A percentile compares a stretch with the other conserved stretches of the same genome.
Conservation (phyloP, 2,888 invertebrate species). For the Metalampra italica region DNA sequence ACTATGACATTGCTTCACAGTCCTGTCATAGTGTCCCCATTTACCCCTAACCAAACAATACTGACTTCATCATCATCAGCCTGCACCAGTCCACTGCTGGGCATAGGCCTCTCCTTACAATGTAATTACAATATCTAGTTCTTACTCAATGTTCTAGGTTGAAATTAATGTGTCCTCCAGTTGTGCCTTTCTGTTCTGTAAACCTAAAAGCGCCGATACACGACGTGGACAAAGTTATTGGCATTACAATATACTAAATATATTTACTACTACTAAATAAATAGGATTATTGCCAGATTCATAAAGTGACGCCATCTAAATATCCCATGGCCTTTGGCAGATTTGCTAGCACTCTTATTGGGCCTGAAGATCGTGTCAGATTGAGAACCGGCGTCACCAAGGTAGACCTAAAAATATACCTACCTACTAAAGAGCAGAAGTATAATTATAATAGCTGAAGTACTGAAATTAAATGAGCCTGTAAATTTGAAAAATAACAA, state of each 20-base stretch:
- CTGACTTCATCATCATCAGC: too few species aligned
- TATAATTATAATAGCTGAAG: too few species aligned
- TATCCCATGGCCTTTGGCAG: conserved; percentile 91
- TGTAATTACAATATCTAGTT: not conserved
- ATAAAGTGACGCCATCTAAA: conserved; percentile 81
- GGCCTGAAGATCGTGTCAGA: conserved; percentile 81
- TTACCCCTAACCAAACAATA: too few species aligned
- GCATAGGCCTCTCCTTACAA: too few species aligned
- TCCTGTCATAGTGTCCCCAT: too few species aligned
- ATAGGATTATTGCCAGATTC: conserved; percentile 89
- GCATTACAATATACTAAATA: conserved; percentile 89
- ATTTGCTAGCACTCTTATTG: conserved; percentile 86
- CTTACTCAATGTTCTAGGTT: not conserved
- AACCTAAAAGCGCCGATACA: conserved; percentile 76
- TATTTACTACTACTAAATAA: too few species aligned
- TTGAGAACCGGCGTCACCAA: conserved; percentile 31
- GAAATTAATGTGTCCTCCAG: not conserved
- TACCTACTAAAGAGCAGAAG: not conserved
- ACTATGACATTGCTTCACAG: too few species aligned
- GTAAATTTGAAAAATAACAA: too few species aligned
- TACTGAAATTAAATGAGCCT: too few species aligned
- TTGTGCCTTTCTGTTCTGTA: conserved; percentile 23
- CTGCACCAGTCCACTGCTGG: too few species aligned
- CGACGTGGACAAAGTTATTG: conserved; percentile 87
- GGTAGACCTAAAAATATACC: not conserved